Percentiles rank a stretch among this genome's conserved stretches.
phyloP scores from a whole-genome alignment of 2,797 vertebrate species.

The Neomorphus geoffroyi region DNA sequence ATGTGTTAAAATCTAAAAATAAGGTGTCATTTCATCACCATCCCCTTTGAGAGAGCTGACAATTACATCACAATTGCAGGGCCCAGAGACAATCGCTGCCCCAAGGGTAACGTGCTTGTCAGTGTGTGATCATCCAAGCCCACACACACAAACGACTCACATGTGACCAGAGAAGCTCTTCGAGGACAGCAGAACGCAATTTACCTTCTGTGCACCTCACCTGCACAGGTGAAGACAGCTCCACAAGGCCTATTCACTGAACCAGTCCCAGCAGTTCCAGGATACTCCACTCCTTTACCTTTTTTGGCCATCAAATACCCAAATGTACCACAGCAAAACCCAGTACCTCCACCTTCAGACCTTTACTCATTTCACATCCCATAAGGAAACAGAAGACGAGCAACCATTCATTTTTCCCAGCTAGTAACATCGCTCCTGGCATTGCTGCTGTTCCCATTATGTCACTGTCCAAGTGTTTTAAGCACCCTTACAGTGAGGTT shows the following conservation, averaged over 20 bases:
- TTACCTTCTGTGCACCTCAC: background rate
- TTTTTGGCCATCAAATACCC: background rate
- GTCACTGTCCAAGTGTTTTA: background rate
- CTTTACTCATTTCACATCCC: background rate
- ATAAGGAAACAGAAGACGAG: background rate
- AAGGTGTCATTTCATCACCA: background rate
- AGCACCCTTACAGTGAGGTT: background rate
- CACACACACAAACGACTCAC: fast-evolving
- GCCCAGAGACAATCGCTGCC: background rate
- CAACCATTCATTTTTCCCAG: background rate
- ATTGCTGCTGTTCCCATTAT: background rate
- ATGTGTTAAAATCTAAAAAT: background rate
- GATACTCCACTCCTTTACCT: background rate
- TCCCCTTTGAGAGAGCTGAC: background rate
- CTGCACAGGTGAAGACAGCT: background rate
- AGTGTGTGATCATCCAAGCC: background rate
- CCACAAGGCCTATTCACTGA: background rate
- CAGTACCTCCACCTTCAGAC: background rate
- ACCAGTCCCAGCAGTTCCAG: background rate
- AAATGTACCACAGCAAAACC: background rate
- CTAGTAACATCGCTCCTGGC: background rate
- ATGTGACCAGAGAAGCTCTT: background rate
- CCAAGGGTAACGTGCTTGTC: background rate
- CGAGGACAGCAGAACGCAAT: background rate
- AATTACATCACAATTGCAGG: background rate